These are phyloP conservation scores for Psilopogon haemacephalus DNA, from an alignment of 2,113 vertebrate genomes.

Conservation along the genomic window DNA sequence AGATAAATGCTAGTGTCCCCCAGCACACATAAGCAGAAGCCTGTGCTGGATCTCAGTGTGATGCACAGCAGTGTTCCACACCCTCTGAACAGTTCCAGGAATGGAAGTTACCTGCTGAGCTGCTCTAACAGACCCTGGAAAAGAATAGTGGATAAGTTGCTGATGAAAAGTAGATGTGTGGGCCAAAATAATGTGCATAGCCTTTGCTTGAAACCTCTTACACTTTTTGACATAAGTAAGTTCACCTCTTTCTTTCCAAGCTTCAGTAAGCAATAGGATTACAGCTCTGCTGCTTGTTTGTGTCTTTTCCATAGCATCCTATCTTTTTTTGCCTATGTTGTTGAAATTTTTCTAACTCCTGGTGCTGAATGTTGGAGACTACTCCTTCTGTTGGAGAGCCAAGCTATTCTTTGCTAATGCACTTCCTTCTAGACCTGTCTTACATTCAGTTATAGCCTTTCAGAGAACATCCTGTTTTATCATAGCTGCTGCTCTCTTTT, in stretches of 20 bases:
- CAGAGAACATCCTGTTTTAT: not conserved
- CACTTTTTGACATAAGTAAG: not conserved
- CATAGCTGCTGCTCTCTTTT: not conserved
- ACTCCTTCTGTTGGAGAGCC: not conserved
- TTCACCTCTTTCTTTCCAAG: not conserved
- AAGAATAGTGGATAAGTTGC: not conserved
- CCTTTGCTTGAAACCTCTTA: not conserved
- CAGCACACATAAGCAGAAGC: not conserved
- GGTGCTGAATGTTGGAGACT: not conserved
- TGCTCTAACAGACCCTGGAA: not conserved
- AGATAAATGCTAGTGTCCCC: not conserved
- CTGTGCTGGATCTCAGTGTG: not conserved
- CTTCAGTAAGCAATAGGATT: not conserved
- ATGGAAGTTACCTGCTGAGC: not conserved
- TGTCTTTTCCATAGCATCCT: not conserved
- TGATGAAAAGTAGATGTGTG: not conserved
- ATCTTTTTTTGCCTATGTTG: not conserved
- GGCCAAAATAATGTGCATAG: not conserved
- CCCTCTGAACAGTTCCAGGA: not conserved
- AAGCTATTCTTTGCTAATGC: not conserved
- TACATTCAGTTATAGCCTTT: not conserved
- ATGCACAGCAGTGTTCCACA: not conserved
- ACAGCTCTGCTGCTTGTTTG: constrained; percentile 4
- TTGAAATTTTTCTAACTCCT: constrained; percentile 15
- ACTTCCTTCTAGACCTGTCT: not conserved